Base-by-base conservation (phyloP, 2,888 invertebrate species). In the Portevinia maculata region DNA sequence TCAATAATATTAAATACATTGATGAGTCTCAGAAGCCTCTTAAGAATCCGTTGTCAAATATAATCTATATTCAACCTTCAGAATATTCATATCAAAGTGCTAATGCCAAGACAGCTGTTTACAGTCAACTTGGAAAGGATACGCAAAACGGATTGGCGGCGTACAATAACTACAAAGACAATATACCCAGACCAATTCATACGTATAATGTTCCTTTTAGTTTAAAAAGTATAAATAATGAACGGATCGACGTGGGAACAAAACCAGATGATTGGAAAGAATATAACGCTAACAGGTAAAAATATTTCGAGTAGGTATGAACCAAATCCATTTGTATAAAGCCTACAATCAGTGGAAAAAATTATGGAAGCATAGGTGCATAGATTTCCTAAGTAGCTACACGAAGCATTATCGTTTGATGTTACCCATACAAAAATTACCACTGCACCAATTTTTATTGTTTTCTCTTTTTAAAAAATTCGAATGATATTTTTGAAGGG, bases 1-100 rank as follows among this genome's bases (percentile, higher is more conserved):
- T 78, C 30, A 53, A 52, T 0, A 34, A 65, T 19, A 76, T 84
- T 41, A 62, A 85, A 62, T 86, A 85, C 48, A 57, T 85, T 44
- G 84, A 85, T 74, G 85, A 60, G 52, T 24, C 65, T 3, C 19
- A 30, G 5, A 37, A 62, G 1, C 50, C 39, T 1, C 9, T 32
- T 9, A 52, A 24, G 5, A 48, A 79, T 1, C 50, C 44, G n/a
- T 15, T 64, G 4, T 70, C 75, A 3, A 50, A 75, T 0, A 32
- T 81, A 13, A 59, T 65, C 1, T 81, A 81, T 32, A 13, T 70
- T 19, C 79, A 81, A 9, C 79, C 79, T 24, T 52, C 75, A 0
- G 64, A 81, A n/a, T 81, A 74, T 57, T 4, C 8, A 8, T 17
- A 65, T 13, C n/a, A 48, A 21, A 41, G 9, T 5, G 41, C 30